A percentile compares a stretch with the other conserved stretches of the same genome.
Evolutionary conservation across 2,888 invertebrate species (phyloP).

Genomic region (Icerya purchasi): DNA sequence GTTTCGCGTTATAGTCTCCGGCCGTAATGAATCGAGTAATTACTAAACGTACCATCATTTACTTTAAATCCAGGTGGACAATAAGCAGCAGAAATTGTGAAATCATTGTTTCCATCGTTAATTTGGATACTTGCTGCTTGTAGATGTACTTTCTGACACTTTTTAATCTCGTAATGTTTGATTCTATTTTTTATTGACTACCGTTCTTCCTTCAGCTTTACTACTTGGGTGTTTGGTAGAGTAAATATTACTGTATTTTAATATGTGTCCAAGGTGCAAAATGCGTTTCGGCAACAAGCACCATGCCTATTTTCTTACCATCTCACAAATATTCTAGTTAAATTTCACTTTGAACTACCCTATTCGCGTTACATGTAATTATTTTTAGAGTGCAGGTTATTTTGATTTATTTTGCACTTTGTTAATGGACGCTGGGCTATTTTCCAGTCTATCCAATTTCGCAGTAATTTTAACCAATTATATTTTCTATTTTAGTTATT

Average conservation of each 20-base stretch:
- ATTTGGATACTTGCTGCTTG: background rate
- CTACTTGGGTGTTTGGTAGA: background rate
- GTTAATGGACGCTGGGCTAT: too few relatives aligned
- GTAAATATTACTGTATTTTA: background rate
- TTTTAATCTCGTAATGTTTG: background rate
- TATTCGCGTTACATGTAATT: too few relatives aligned
- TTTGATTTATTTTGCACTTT: too few relatives aligned
- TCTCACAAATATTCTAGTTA: background rate
- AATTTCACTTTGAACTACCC: too few relatives aligned
- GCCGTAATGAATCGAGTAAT: background rate
- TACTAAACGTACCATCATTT: background rate
- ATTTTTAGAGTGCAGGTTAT: too few relatives aligned
- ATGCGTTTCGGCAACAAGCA: slow-evolving; percentile 2
- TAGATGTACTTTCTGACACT: background rate
- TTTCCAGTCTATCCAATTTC: too few relatives aligned
- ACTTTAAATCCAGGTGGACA: background rate
- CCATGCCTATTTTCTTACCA: background rate
- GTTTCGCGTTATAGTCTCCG: background rate
- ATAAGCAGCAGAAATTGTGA: background rate
- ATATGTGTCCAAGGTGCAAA: background rate
- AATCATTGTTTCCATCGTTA: background rate
- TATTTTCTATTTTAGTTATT: too few relatives aligned
- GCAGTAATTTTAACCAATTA: too few relatives aligned
- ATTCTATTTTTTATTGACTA: background rate
- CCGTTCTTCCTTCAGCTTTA: background rate